Base-by-base conservation (phyloP, 2,113 vertebrate species). In the Danionella cerebrum region DNA sequence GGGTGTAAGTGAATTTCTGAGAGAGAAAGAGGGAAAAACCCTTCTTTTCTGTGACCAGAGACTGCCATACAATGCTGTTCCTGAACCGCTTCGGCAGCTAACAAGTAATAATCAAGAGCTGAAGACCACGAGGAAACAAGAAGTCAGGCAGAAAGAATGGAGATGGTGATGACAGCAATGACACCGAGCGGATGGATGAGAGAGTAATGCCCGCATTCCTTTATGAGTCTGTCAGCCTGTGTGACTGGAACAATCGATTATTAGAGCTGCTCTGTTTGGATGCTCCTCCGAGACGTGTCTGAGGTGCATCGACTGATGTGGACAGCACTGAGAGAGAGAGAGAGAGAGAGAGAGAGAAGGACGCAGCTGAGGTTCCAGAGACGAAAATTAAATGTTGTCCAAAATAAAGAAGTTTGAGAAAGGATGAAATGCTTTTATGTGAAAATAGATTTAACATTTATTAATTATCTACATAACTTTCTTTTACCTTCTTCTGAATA, bases 171-270 rank as follows among this genome's bases (percentile, higher is more conserved):
- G 39, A 57, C 13, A 31, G 50, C 38, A 41, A 59, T 48, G 74
- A 53, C 65, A 65, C 16, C 18, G 22, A 59, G 24, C 52, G 36
- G 74, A 65, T 64, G 60, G 65, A 72, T 60, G 60, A 29, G 57
- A 36, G 31, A 72, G 69, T 60, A 72, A 62, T 18, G 25, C 39
- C 16, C 25, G 52, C 58, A 29, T 39, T 67, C 45, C 44, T 72
- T 72, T 69, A 72, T 76, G 44, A 65, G 36, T 45, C 69, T 72
- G 69, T 71, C 68, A 68, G 29, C 27, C 8, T 10, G 18, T 39
- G 45, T 65, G 65, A 69, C 65, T 47, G 47, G 52, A 68, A 67
- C 18, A 69, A 69, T 59, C 69, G 73, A 76, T 76, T 68, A 69
- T 76, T 59, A 65, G 65, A 50, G 51, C 27, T 47, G 69, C 36